These are phyloP conservation scores for Malurus alboscapulatus DNA, from an alignment of 2,113 vertebrate genomes.

Conservation along the genomic window DNA sequence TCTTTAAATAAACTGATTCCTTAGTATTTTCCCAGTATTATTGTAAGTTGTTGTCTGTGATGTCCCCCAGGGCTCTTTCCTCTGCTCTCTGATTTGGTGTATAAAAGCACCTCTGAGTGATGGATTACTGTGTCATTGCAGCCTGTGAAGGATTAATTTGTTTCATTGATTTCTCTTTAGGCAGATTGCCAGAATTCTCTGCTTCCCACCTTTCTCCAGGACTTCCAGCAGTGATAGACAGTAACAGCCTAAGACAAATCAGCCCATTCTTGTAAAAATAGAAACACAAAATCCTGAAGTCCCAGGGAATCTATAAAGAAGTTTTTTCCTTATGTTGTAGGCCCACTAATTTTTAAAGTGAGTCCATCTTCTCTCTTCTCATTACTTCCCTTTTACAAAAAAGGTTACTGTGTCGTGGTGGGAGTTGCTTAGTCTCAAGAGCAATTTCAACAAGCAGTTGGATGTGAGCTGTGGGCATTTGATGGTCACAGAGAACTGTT, in stretches of 20 bases:
- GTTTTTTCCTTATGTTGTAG: background rate
- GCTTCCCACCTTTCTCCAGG: constrained; percentile 96
- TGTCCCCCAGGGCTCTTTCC: constrained; percentile 83
- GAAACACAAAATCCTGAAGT: constrained; percentile 81
- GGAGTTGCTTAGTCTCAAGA: background rate
- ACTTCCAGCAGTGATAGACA: constrained; percentile 97
- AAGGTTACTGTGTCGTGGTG: background rate
- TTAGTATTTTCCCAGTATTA: constrained; percentile 84
- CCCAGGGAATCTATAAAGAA: constrained; percentile 57
- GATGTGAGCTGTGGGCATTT: background rate
- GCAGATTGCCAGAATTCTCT: constrained; percentile 99
- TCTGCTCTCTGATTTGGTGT: constrained; percentile 93
- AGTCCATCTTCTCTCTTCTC: background rate
- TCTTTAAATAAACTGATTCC: constrained; percentile 85
- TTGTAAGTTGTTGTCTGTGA: constrained; percentile 87
- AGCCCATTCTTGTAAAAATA: constrained; percentile 93
- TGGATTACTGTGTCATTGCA: constrained; percentile 99
- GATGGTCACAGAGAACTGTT: background rate
- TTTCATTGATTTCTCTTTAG: constrained; percentile 99
- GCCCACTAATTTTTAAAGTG: background rate
- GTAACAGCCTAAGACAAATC: constrained; percentile 99
- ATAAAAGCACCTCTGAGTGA: constrained; percentile 99
- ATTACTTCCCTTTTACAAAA: background rate
- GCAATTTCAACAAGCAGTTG: background rate
- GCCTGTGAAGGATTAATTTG: constrained; percentile 99